Percentiles rank a stretch among this genome's conserved stretches.
Conservation (phyloP, 37 sponge, comb jelly and placozoan species). For the Bolinopsis microptera region DNA sequence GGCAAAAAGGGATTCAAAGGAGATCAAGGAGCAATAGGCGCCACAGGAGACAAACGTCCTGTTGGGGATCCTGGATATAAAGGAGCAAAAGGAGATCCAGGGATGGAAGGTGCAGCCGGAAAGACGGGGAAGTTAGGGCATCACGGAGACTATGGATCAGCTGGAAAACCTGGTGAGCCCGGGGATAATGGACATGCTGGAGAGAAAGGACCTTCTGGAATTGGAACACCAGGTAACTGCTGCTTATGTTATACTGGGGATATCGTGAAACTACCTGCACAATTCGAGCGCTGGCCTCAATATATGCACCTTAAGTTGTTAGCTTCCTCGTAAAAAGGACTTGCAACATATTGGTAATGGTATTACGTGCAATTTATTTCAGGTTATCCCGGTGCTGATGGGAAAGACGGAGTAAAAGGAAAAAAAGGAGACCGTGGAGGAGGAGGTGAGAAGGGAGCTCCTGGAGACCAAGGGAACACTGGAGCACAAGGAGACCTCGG, state of each 20-base stretch:
- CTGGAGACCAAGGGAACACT: background rate
- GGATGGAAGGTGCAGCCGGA: background rate
- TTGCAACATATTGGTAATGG: too few species aligned
- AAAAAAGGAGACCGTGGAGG: background rate
- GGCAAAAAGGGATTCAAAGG: slow-evolving; percentile 14
- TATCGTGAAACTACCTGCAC: too few species aligned
- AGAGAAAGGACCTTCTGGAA: background rate
- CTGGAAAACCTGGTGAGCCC: background rate
- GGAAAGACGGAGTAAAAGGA: background rate
- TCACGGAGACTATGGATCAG: background rate
- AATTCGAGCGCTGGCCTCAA: too few species aligned
- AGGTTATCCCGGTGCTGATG: background rate
- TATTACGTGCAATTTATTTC: too few species aligned
- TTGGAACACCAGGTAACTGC: background rate
- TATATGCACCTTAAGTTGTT: too few species aligned
- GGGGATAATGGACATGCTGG: background rate
- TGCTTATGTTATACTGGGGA: too few species aligned
- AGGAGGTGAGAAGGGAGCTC: background rate
- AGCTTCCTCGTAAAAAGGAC: too few species aligned
- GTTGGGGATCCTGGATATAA: background rate
- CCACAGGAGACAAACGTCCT: background rate
- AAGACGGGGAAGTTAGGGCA: background rate
- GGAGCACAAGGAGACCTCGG: slow-evolving; percentile 15
- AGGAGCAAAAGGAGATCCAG: background rate
- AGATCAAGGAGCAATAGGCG: background rate